Base-by-base conservation (phyloP, 2,113 vertebrate genomes). In the Ceratotherium simum region DNA sequence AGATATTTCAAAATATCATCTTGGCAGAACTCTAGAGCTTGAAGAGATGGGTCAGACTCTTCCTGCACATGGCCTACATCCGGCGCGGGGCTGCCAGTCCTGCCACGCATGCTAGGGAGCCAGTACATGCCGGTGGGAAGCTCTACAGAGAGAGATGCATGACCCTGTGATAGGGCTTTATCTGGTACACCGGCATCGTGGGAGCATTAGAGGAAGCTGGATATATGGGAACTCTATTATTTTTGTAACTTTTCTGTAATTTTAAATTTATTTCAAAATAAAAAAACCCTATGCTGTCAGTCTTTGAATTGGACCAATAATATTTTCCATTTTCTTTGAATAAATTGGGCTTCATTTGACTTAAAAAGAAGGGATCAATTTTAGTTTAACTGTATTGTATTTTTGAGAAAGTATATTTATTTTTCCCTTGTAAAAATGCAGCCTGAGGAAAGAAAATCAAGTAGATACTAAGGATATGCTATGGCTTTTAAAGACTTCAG, bases 1-100 rank as follows among this genome's bases (percentile, higher is more conserved):
- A 99, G 97, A 51, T 99, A 99, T 46, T 99, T 99, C 83, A 99
- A 98, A 62, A 99, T 99, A 92, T 99, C 99, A 17, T 99, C 99
- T 98, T 99, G 99, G 39, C 99, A 99, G 51, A 98, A 99, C 86
- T 99, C 99, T 70, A 99, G 99, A 23, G 98, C 99, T 93, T 98
- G 98, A 73, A 99, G 98, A 0, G 99, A 98, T 0, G 99, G 99
- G 93, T 99, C 99, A 91, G 97, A 97, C 31, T 99, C 99, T 84
- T 99, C 94, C 99, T 99, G 14, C 48, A 60, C n/a, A 9, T 29
- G 79, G 54, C 7, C 54, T 23, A 23, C 79, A 65, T 29, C 58
- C 48, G 48, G 46, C 29, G 60, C 12, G 3, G 75, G 3, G 95
- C 97, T 95, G 95, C 97, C 89, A 86, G 92, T 95, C 79, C 76